Percentiles rank a stretch among this genome's conserved stretches.
phyloP scores from a whole-genome alignment of 2,888 invertebrate species.

The Microctonus brassicae region DNA sequence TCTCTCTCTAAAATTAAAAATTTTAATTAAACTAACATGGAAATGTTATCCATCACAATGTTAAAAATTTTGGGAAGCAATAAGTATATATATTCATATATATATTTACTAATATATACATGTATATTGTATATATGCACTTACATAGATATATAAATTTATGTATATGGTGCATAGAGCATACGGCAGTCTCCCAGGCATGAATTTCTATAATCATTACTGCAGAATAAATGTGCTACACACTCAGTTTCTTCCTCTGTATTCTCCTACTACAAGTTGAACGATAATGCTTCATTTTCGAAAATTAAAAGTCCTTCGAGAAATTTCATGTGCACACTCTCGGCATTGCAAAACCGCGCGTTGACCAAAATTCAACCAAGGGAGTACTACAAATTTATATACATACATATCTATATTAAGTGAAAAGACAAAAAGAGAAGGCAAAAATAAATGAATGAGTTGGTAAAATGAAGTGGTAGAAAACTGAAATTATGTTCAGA shows the following conservation, averaged over 20 bases:
- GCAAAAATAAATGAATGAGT: neutral
- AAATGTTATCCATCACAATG: too few species aligned
- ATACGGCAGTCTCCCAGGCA: constrained; percentile 5
- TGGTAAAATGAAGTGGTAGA: neutral
- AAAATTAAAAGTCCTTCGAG: constrained; percentile 23
- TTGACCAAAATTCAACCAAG: constrained; percentile 29
- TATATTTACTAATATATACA: too few species aligned
- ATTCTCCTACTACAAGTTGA: neutral
- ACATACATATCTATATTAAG: neutral
- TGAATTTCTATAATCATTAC: constrained; percentile 25
- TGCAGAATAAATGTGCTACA: constrained; percentile 22
- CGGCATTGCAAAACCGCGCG: constrained; percentile 3
- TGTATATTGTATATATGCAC: too few species aligned
- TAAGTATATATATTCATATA: too few species aligned
- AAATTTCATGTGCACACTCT: constrained; percentile 15
- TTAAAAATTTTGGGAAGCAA: too few species aligned
- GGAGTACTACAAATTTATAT: neutral
- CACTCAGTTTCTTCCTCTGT: neutral
- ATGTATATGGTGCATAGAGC: neutral
- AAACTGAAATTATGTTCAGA: constrained; percentile 24
- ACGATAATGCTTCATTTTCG: constrained; percentile 29
- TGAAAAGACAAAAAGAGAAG: constrained; percentile 6
- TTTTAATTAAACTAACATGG: too few species aligned
- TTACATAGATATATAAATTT: too few species aligned
- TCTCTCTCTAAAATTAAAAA: too few species aligned